Base-by-base conservation (phyloP, 2,113 vertebrate species). In the Lampris incognitus region DNA sequence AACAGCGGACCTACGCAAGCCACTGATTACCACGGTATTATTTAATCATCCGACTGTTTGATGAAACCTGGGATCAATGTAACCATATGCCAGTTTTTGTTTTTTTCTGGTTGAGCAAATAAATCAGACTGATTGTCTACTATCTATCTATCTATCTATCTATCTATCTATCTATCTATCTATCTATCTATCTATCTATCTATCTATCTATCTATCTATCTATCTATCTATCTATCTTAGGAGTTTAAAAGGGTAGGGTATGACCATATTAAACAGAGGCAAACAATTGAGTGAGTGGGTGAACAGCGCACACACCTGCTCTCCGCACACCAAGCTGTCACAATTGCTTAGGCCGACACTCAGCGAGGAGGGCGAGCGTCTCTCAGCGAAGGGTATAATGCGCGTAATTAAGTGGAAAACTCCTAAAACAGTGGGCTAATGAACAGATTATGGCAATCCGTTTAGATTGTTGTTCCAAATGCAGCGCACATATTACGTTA, bases 221-320 rank as follows among this genome's bases (percentile, higher is more conserved):
- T 59, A 9, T 39, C 5, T 59, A 8, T 59, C 24, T 24, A 24
- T 24, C 24, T 24, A 24, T 24, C 24, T 24, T 24, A 24, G 24
- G 24, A 24, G 41, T 50, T 39, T 13, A 55, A 60, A 49, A 72
- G 83, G 68, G 60, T 78, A 61, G 58, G 85, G 87, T 73, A 72
- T 89, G 85, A 88, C 83, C 87, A 83, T 84, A 87, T 88, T 92
- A 80, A 89, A 82, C 80, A 60, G 65, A 88, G 61, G 78, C 81
- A 84, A 90, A 92, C 84, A 90, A 83, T 74, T 88, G 83, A 91
- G 87, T 59, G 67, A 84, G 65, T 67, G 72, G 75, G 37, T 79
- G 84, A 82, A 91, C 83, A 83, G 75, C 87, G 80, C 89, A 92
- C 86, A 88, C 94, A 95, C 94, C 94, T 95, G 93, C 93, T 94